Evolutionary conservation across 1,140 invertebrate genomes (phyloP), one percentile per base, ranked within the genome.

Genomic region (Sycobia sp.): DNA sequence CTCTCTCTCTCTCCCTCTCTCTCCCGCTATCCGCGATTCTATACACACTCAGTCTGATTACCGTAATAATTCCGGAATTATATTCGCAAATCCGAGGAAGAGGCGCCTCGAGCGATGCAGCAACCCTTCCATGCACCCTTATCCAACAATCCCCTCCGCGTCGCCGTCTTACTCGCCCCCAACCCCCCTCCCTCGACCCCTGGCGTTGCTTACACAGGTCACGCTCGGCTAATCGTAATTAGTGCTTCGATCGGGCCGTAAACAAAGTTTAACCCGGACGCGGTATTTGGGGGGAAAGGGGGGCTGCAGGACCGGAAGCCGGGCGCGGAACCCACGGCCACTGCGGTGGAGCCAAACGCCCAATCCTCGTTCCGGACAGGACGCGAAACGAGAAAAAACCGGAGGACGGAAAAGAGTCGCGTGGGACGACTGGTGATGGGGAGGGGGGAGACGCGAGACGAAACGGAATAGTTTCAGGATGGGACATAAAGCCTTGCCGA

Each of bases 161-260:
- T 9, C 29, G 0, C 16, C 0, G 3, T 22, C 32, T 36, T 8
- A 11, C 41, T 22, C n/a, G 18, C 18, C 4, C n/a, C 4, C 16
- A 5, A 5, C 14, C 4, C 4, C 29, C 4, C 23, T 27, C 11
- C 3, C 9, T 25, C 39, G 18, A 14, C 29, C 3, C 9, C 3
- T 13, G n/a, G 32, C 34, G 38, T 61, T 53, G 59, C 50, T 61
- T 44, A 61, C 49, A 61, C 59, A 53, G 38, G 59, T 54, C 59
- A 61, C 59, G 59, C 49, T 53, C 50, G 39, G 32, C 49, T 61
- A 61, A 61, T 61, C 59, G 50, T 54, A 61, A 61, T 61, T 61
- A 61, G 59, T 54, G 50, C 59, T 61, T 44, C 59, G 59, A 61
- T 61, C 50, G 50, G 46, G 18, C 20, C 41, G 50, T 53, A 62